Evolutionary conservation across 2,888 invertebrate genomes (phyloP), one percentile per base, ranked within the genome.

Genomic region (Cistogaster globosa): DNA sequence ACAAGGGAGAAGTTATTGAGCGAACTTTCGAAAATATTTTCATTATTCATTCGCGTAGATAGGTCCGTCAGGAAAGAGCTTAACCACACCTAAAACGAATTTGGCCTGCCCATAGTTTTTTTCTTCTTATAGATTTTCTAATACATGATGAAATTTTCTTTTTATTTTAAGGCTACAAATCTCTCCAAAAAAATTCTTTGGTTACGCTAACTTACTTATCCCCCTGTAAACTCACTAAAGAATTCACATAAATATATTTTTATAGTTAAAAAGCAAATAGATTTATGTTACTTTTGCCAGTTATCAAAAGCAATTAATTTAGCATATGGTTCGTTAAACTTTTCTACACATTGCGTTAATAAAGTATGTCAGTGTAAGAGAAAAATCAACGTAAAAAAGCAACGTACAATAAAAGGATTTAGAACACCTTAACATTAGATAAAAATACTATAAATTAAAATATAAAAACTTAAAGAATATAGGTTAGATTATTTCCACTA

Each of bases 261-360:
- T 89, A 83, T 87, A 88, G 87, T 90, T 87, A 86, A 87, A 87
- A 87, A 88, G 87, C 86, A 77, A 87, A 87, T 87, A 90, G 88
- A 87, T 88, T 87, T 87, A 88, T 68, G 88, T 88, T 79, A 20
- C 55, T 63, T 72, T 63, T 69, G 36, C 58, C 45, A 36, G 45
- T 53, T 75, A 76, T 68, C 62, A 69, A 68, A 75, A 76, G 58
- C 51, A 63, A 72, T 53, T 79, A 63, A 72, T 53, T 79, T 53
- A 67, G 32, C 45, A 60, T 75, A 75, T 60, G 74, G 63, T 72
- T 78, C 74, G 74, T 63, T 83, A 58, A 62, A 63, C 69, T 78
- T 78, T 62, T 45, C n/a, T 26, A 78, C 55, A 65, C 57, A 51
- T 22, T 55, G 45, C 60, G 36, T n/a, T 48, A 16, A 67, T 51